A percentile compares a stretch with the other conserved stretches of the same genome.
These are phyloP conservation scores for Arnoldichthys spilopterus DNA, from an alignment of 2,797 vertebrate species.

Conservation along the genomic window DNA sequence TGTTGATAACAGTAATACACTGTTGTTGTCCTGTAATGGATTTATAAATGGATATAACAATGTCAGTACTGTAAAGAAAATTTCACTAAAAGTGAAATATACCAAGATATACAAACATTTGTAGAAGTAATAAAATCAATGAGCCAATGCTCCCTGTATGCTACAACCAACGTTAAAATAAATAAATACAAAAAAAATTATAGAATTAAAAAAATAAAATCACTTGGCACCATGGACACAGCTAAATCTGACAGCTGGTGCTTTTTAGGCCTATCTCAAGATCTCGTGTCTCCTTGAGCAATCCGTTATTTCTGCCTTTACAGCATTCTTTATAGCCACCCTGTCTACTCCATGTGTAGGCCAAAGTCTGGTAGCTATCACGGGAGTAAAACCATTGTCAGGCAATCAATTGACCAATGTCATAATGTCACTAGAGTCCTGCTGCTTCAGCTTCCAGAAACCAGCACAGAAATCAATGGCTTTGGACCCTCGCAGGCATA, in stretches of 20 bases:
- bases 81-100: too few relatives aligned
- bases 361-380: neutral
- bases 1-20: too few relatives aligned
- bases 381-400: constrained; percentile 29
- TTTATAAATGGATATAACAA: too few relatives aligned
- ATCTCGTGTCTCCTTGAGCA: neutral
- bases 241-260: neutral
- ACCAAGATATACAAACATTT: too few relatives aligned
- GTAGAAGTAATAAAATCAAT: too few relatives aligned
- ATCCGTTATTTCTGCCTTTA: neutral
- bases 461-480: constrained; percentile 35
- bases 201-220: too few relatives aligned
- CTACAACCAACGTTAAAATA: too few relatives aligned
- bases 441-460: constrained; percentile 15
- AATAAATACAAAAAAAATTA: too few relatives aligned
- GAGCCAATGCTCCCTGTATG: too few relatives aligned
- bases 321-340: neutral
- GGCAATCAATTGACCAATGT: constrained; percentile 40
- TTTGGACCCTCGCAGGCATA: constrained; percentile 6
- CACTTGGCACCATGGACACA: too few relatives aligned
- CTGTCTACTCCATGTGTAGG: neutral
- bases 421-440: constrained; percentile 36
- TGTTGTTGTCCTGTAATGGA: too few relatives aligned
- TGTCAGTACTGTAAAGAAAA: too few relatives aligned
- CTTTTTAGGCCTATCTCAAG: neutral